Conservation (phyloP, 2,113 vertebrate genomes). For the Pandion haliaetus region DNA sequence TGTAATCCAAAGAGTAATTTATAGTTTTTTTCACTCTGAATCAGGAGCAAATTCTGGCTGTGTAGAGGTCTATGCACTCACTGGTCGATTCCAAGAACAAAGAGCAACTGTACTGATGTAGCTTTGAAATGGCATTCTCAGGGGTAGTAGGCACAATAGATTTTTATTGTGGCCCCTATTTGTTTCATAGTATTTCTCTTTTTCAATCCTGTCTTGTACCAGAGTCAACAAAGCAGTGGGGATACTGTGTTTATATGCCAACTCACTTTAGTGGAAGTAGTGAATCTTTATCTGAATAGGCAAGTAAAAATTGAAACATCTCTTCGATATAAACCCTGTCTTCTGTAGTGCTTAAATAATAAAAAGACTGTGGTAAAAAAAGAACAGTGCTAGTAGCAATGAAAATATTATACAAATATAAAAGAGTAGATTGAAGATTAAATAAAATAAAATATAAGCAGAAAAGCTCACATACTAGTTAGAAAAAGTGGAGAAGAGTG, state of each 20-base stretch:
- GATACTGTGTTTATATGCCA: not conserved
- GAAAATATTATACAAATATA: conserved; percentile 1
- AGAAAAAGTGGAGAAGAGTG: not conserved
- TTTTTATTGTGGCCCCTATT: not conserved
- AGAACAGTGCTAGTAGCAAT: not conserved
- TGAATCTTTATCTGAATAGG: not conserved
- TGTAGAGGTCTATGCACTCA: not conserved
- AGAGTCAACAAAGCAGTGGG: not conserved
- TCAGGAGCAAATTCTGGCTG: not conserved
- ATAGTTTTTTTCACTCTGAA: not conserved
- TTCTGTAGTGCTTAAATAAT: not conserved
- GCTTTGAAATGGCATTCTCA: not conserved
- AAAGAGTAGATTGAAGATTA: not conserved
- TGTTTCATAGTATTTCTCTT: not conserved
- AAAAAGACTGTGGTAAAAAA: not conserved
- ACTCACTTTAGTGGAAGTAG: not conserved
- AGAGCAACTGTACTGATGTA: not conserved
- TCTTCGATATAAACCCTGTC: not conserved
- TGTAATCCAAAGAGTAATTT: not conserved
- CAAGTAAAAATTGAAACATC: conserved; percentile 1
- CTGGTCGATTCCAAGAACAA: not conserved
- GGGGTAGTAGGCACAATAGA: not conserved
- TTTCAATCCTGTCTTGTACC: not conserved
- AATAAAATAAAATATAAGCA: not conserved
- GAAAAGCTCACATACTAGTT: not conserved